Evolutionary conservation across 2,797 vertebrate species (phyloP).

Genomic region (Sebastes alutus): DNA sequence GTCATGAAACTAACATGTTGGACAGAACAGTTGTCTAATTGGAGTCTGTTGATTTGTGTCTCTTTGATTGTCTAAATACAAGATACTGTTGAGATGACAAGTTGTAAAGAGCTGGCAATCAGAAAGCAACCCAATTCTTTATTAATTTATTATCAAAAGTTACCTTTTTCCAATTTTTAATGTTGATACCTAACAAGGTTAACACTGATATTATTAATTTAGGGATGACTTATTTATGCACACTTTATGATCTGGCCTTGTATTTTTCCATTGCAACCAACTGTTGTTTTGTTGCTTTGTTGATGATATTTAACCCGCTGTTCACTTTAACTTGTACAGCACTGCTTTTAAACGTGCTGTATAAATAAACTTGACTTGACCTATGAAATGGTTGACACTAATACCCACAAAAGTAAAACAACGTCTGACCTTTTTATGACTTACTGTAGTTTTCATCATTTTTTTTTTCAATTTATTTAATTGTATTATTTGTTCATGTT

Average conservation of each 20-base stretch:
- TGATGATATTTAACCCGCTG: too few species aligned
- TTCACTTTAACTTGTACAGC: too few species aligned
- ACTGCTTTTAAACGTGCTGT: too few species aligned
- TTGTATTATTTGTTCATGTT: not conserved
- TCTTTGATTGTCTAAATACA: not conserved
- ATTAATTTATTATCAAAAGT: not conserved
- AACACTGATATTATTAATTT: not conserved
- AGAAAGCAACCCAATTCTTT: not conserved
- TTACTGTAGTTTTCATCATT: not conserved
- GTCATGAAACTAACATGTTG: not conserved
- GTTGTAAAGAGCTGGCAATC: not conserved
- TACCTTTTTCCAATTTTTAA: not conserved
- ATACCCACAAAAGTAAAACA: not conserved
- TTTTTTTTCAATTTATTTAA: not conserved
- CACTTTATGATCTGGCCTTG: too few species aligned
- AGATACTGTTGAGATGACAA: not conserved
- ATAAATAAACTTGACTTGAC: not conserved
- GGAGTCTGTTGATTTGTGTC: not conserved
- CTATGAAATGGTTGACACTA: not conserved
- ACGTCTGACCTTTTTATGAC: not conserved
- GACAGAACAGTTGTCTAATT: not conserved
- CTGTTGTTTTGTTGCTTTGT: too few species aligned
- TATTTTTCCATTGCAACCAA: too few species aligned
- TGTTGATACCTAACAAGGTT: not conserved
- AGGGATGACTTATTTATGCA: too few species aligned